Conservation (phyloP, 2,888 invertebrate species). For the Gibbula magus region DNA sequence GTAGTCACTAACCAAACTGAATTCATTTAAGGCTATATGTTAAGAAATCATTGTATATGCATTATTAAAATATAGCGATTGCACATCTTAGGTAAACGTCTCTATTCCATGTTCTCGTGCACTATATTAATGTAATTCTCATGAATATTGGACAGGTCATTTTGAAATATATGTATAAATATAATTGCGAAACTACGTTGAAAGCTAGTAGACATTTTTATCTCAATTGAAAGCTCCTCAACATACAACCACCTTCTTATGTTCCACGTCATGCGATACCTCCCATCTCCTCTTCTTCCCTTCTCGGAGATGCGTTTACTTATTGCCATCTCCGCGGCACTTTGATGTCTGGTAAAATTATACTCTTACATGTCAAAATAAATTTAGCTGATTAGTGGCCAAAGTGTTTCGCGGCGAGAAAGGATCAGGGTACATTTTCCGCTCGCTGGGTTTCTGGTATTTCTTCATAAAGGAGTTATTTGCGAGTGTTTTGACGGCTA, state of each 20-base stretch:
- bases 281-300: background rate
- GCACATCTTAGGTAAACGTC: no score
- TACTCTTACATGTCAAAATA: slow-evolving; percentile 11
- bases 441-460: background rate
- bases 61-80: no score
- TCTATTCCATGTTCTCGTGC: no score
- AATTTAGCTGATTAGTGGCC: background rate
- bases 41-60: no score
- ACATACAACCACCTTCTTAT: background rate
- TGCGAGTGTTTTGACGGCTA: background rate
- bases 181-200: background rate
- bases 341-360: slow-evolving; percentile 1
- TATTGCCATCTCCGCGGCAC: background rate
- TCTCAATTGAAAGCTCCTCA: background rate
- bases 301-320: background rate
- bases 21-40: no score
- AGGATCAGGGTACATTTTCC: background rate
- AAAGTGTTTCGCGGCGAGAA: background rate
- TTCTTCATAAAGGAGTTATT: background rate
- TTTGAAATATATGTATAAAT: no score
- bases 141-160: no score
- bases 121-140: no score
- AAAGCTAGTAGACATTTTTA: background rate
- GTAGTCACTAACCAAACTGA: no score
- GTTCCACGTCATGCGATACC: background rate